Percentiles rank a stretch among this genome's conserved stretches.
These are phyloP conservation scores for Tigriopus japonicus DNA, from an alignment of 1,140 invertebrate species.

Conservation along the genomic window DNA sequence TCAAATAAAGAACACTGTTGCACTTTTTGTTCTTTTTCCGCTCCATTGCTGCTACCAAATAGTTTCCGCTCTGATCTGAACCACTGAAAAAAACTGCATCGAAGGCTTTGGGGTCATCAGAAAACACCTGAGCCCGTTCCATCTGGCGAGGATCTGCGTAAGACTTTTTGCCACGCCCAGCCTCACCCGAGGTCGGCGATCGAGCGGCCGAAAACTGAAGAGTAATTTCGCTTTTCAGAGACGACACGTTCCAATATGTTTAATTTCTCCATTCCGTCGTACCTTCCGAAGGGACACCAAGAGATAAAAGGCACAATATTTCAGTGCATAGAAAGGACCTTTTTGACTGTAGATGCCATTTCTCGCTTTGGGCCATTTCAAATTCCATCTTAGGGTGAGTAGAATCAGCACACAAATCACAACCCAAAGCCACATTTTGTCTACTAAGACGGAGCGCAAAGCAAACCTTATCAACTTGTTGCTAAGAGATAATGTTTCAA, in stretches of 20 bases:
- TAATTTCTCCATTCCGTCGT: not conserved
- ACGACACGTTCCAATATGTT: not conserved
- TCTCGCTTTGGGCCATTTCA: too few relatives aligned
- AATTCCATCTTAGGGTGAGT: too few relatives aligned
- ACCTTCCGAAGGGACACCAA: not conserved
- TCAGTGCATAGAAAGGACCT: not conserved
- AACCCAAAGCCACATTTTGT: too few relatives aligned
- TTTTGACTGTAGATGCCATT: not conserved
- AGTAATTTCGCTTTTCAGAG: not conserved
- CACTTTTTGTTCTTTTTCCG: not conserved
- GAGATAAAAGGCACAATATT: not conserved
- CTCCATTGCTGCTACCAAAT: not conserved
- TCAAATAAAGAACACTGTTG: too few relatives aligned
- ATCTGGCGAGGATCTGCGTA: not conserved
- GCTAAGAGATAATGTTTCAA: too few relatives aligned
- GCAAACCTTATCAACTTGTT: too few relatives aligned
- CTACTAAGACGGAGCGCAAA: too few relatives aligned
- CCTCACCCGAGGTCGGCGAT: too few relatives aligned
- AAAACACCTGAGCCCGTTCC: not conserved
- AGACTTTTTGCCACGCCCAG: too few relatives aligned
- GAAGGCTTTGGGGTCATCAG: not conserved
- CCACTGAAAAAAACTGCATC: not conserved
- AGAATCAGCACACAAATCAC: too few relatives aligned
- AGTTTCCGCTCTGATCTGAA: not conserved
- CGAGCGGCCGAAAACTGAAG: too few relatives aligned